phyloP scores from a whole-genome alignment of 1,140 invertebrate genomes.

The Metaphire vulgaris region DNA sequence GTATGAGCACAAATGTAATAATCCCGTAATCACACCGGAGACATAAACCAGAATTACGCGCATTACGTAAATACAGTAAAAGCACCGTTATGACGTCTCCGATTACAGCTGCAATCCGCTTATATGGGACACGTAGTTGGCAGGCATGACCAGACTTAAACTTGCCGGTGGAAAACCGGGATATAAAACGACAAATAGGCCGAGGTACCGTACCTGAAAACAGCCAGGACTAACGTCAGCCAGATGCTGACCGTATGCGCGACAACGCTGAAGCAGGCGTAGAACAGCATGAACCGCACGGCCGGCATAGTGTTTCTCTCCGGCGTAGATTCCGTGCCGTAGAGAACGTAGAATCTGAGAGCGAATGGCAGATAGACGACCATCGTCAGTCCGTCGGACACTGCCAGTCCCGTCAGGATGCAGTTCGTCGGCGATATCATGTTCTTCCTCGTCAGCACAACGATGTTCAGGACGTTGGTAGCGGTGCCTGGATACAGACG shows the following conservation, averaged over 20 bases:
- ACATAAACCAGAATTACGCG: too few species aligned
- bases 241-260: slow-evolving; percentile 82
- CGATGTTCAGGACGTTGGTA: slow-evolving; percentile 81
- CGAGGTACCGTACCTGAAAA: slow-evolving; percentile 73
- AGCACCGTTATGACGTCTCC: too few species aligned
- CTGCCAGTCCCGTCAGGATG: too few species aligned
- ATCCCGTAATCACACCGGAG: too few species aligned
- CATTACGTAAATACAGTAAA: too few species aligned
- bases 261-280: too few species aligned
- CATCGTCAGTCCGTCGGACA: slow-evolving; percentile 82
- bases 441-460: slow-evolving; percentile 78
- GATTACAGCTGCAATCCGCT: too few species aligned
- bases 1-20: too few species aligned
- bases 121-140: too few species aligned
- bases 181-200: too few species aligned
- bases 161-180: too few species aligned
- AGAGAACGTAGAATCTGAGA: slow-evolving; percentile 44
- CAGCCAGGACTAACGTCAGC: slow-evolving; percentile 81
- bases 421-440: slow-evolving; percentile 77
- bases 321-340: slow-evolving; percentile 32
- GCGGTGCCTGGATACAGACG: slow-evolving; percentile 78
- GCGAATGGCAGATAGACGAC: slow-evolving; percentile 47
- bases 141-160: too few species aligned
- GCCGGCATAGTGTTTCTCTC: slow-evolving; percentile 35
- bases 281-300: slow-evolving; percentile 41